Evolutionary conservation across 2,888 invertebrate genomes (phyloP), one percentile per base, ranked within the genome.

Genomic region (Himalopsyche kuldschensis): DNA sequence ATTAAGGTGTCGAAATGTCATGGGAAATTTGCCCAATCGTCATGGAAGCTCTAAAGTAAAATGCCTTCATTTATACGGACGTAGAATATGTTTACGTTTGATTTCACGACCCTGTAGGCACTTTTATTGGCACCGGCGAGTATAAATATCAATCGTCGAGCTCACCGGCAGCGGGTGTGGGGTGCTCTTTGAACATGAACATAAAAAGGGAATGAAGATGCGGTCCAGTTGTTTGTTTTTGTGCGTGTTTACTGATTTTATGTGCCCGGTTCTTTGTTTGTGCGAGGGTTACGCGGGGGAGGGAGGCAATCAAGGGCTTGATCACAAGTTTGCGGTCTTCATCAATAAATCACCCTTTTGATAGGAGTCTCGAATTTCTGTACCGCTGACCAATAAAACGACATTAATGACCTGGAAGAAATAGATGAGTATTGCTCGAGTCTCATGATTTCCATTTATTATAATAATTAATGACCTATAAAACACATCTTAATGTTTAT

Each of bases 201-300:
- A 79, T 82, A 82, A 82, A 82, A 80, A 83, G 80, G 77, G 30
- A 46, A 78, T 78, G 46, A 78, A 83, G 80, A 80, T 77, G 83
- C 77, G 80, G 76, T 31, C 55, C 35, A 80, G 77, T 83, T 83
- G 83, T 80, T 83, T 83, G 83, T 83, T 83, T 83, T 83, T 76
- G 83, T 83, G 77, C 80, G 80, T 80, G 80, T 80, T 75, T 48
- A 63, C 46, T 76, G 76, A 76, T 77, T 77, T 78, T 80, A 77
- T 78, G 63, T 32, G 83, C 27, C 75, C 30, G 27, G 55, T 55
- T 77, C 83, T 83, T 83, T 80, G 83, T 83, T 46, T 78, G 83
- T 35, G 55, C 81, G 47, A 41, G 81, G 75, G 81, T 31, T 30
- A n/a, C 46, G 63, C 41, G 20, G 24, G 20, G 55, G 55, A 31